Percentiles rank a stretch among this genome's conserved stretches.
These are phyloP conservation scores for Philereme transversata DNA, from an alignment of 2,888 invertebrate genomes.

Conservation along the genomic window DNA sequence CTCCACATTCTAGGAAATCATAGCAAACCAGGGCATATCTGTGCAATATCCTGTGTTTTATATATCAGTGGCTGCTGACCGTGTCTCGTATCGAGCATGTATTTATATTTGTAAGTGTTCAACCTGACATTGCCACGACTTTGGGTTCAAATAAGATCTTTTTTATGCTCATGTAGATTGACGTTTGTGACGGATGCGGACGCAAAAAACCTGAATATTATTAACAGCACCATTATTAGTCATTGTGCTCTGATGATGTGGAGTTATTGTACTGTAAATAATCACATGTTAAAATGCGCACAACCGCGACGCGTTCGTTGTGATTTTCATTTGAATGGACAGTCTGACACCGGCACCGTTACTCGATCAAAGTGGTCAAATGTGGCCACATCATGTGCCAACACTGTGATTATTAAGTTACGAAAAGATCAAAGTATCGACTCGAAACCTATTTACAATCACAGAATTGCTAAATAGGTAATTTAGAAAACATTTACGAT, in stretches of 20 bases:
- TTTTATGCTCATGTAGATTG: slow-evolving; percentile 34
- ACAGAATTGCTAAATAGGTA: background rate
- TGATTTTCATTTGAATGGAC: slow-evolving; percentile 64
- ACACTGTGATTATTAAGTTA: slow-evolving; percentile 19
- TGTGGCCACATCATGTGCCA: slow-evolving; percentile 30
- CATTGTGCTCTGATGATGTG: slow-evolving; percentile 48
- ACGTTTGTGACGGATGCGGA: slow-evolving; percentile 36
- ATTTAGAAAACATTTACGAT: background rate
- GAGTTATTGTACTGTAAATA: slow-evolving; percentile 62
- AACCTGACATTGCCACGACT: slow-evolving; percentile 24
- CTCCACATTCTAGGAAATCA: slow-evolving; percentile 52
- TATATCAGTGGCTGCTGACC: slow-evolving; percentile 28
- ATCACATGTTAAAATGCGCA: slow-evolving; percentile 55
- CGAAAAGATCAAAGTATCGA: slow-evolving; percentile 7
- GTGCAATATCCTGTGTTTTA: slow-evolving; percentile 50
- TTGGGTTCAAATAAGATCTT: slow-evolving; percentile 26
- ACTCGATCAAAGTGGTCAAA: slow-evolving; percentile 53
- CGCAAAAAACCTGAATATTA: slow-evolving; percentile 41
- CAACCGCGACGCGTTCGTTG: slow-evolving; percentile 56
- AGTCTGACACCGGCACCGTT: slow-evolving; percentile 63
- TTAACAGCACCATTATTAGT: slow-evolving; percentile 48
- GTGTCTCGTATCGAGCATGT: slow-evolving; percentile 30
- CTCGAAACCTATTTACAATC: background rate
- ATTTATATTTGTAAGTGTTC: slow-evolving; percentile 17
- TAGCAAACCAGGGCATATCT: slow-evolving; percentile 33